Evolutionary conservation across 1,140 invertebrate species (phyloP).

Genomic region (Drosophila melanica): DNA sequence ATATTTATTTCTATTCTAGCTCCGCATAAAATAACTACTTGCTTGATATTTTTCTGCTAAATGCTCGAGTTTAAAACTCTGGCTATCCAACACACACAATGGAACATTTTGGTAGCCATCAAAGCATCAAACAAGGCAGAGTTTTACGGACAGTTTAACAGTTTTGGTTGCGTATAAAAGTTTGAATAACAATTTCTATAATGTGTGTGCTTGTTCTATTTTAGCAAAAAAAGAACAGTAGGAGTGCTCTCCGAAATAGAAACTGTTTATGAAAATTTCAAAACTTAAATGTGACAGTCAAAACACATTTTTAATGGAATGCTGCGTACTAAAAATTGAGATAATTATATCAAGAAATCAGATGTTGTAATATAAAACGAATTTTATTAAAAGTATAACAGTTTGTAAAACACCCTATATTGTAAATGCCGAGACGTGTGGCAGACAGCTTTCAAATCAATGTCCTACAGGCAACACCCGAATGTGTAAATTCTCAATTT

Average conservation of each 20-base stretch:
- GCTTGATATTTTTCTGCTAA: slow-evolving; percentile 19
- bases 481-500: slow-evolving; percentile 29
- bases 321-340: too few species aligned
- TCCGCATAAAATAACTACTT: slow-evolving; percentile 29
- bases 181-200: slow-evolving; percentile 7
- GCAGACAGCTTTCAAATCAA: slow-evolving; percentile 15
- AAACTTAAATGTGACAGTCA: too few species aligned
- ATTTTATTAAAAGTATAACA: background rate
- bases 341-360: too few species aligned
- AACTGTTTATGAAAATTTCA: too few species aligned
- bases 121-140: background rate
- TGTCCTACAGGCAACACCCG: background rate
- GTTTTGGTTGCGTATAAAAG: slow-evolving; percentile 7
- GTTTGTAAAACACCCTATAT: background rate
- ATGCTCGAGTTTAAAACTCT: slow-evolving; percentile 10
- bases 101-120: background rate
- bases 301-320: too few species aligned
- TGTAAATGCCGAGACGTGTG: background rate
- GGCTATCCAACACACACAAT: slow-evolving; percentile 37
- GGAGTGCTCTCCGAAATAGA: too few species aligned
- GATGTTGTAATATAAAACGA: too few species aligned
- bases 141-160: background rate
- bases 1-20: background rate
- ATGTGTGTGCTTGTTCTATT: too few species aligned
- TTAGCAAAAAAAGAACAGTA: too few species aligned